Conservation (phyloP, 2,797 vertebrate genomes). For the Gymnopithys bicolor region DNA sequence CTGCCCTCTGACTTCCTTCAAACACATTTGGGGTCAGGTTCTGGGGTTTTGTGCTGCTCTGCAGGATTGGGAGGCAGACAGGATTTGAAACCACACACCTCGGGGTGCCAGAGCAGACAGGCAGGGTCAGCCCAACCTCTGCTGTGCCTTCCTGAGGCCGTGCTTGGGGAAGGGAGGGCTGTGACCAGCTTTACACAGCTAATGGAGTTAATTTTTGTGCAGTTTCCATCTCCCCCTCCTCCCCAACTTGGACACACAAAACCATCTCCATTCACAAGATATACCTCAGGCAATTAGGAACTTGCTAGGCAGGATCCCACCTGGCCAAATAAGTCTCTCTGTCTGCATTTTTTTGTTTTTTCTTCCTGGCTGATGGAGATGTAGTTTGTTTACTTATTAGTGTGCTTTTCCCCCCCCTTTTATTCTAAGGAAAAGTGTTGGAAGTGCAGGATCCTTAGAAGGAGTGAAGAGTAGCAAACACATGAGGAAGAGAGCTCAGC, state of each 20-base stretch:
- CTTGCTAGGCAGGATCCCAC: conserved; percentile 34
- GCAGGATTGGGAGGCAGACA: conserved; percentile 7
- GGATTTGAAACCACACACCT: conserved; percentile 46
- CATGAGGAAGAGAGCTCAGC: not conserved
- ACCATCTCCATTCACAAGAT: not conserved
- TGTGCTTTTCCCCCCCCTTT: not conserved
- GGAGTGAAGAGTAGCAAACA: not conserved
- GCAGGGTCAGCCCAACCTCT: not conserved
- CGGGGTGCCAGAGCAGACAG: conserved; percentile 19
- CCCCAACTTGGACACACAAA: not conserved
- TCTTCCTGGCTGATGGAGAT: conserved; percentile 1
- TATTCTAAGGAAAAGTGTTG: not conserved
- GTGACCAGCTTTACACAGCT: not conserved
- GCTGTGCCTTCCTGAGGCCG: not conserved
- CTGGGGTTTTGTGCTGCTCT: not conserved
- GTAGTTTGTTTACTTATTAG: not conserved
- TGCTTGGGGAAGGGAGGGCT: not conserved
- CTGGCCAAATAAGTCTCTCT: not conserved
- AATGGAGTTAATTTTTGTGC: not conserved
- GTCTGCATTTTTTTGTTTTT: not conserved
- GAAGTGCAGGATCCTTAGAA: not conserved
- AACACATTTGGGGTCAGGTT: not conserved
- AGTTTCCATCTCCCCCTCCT: not conserved
- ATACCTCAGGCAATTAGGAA: not conserved
- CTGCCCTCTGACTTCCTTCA: conserved; percentile 70